Base-by-base conservation (phyloP, 2,888 invertebrate genomes). In the Apodemia mormo region DNA sequence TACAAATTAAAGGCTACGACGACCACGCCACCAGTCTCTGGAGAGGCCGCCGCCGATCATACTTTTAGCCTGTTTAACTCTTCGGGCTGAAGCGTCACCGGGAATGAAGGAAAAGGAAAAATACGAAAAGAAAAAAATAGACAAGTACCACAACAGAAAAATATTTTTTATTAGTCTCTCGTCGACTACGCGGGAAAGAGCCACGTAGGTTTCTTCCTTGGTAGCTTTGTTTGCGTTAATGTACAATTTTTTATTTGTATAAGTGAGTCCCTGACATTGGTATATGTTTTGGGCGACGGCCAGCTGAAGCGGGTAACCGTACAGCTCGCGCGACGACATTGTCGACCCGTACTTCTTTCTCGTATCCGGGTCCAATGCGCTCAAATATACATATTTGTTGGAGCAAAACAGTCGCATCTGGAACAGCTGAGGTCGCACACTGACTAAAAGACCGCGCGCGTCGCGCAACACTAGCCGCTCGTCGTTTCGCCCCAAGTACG, bases 161-260 rank as follows among this genome's bases (percentile, higher is more conserved):
- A 33, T 61, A 61, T 61, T 61, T 61, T 33, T 61, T 61, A 61
- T 61, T 61, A 33, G 33, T 1, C 61, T 33, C 9, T 61, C 61
- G 30, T 61, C 61, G 2, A 61, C 61, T 3, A 61, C 30, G 61
- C 61, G 61, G 61, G 61, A 33, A 10, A 61, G 61, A 1, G 61
- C 61, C 30, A 61, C 61, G 61, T 61, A 61, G 61, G 33, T 61
- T 61, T 61, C 58, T 61, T 61, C 33, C 61, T 33, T 61, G 61
- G 61, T 61, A 33, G 61, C 30, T 61, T 61, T 61, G 3, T 61
- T 61, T 5, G 12, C 61, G 14, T 61, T 61, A 2, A 58, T 61
- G 14, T 61, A 61, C 14, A 61, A 14, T 61, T 61, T 61, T 61
- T 61, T 61, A 61, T 61, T 61, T 12, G 30, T 14, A 61, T 61